Evolutionary conservation across 2,888 invertebrate genomes (phyloP).

Genomic region (Maniola hyperantus): DNA sequence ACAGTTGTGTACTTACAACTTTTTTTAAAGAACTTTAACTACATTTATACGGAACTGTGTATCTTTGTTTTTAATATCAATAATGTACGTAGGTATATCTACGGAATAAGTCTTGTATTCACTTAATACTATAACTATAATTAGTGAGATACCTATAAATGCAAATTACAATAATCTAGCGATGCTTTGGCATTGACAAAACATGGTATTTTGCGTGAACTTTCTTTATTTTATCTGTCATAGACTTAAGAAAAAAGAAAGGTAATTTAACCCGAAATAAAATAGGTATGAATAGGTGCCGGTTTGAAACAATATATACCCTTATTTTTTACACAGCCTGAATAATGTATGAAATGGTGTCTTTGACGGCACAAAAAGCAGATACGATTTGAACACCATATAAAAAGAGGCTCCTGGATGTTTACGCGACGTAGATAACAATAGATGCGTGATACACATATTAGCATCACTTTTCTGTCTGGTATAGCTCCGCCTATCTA

Average conservation of each 20-base stretch:
- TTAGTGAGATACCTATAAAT: slow-evolving; percentile 83
- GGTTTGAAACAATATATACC: too few relatives aligned
- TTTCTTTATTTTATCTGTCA: slow-evolving; percentile 19
- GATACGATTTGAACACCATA: background rate
- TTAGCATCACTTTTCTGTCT: background rate
- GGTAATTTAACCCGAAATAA: background rate
- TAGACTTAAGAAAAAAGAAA: slow-evolving; percentile 19
- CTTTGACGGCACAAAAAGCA: background rate
- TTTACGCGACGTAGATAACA: too few relatives aligned
- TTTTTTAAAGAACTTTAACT: background rate
- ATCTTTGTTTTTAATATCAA: slow-evolving; percentile 10
- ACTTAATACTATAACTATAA: slow-evolving; percentile 72
- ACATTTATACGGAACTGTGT: background rate
- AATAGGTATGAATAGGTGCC: too few relatives aligned
- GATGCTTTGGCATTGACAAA: slow-evolving; percentile 83
- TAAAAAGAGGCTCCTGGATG: background rate
- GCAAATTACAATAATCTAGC: slow-evolving; percentile 81
- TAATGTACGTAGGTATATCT: slow-evolving; percentile 53
- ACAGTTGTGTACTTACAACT: too few relatives aligned
- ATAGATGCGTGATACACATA: too few relatives aligned
- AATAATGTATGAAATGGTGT: too few relatives aligned
- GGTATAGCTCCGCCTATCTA: background rate
- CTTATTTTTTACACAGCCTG: too few relatives aligned
- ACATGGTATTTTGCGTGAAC: slow-evolving; percentile 69
- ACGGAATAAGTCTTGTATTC: slow-evolving; percentile 80